phyloP scores from a whole-genome alignment of 2,888 invertebrate species.

The Marronus borbonicus region DNA sequence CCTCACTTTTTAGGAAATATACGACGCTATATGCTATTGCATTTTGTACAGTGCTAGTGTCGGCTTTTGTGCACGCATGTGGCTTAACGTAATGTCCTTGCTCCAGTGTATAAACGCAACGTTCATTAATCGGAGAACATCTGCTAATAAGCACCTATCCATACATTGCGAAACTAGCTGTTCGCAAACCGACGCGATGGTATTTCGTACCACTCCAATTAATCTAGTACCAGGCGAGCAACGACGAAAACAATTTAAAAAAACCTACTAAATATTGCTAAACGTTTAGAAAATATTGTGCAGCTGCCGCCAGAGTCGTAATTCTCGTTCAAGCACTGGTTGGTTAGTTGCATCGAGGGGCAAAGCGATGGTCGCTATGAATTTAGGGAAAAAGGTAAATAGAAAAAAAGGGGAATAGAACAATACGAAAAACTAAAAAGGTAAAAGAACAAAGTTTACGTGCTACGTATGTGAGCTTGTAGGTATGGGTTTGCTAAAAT shows the following conservation, averaged over 20 bases:
- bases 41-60: too few relatives aligned
- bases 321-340: constrained; percentile 2
- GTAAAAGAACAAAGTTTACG: too few relatives aligned
- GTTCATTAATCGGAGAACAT: constrained; percentile 40
- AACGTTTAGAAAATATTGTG: constrained; percentile 36
- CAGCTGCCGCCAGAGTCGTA: constrained; percentile 29
- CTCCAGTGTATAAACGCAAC: constrained; percentile 18
- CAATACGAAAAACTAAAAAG: neutral
- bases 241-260: constrained; percentile 34
- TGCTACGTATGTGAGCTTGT: too few relatives aligned
- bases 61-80: neutral
- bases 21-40: too few relatives aligned
- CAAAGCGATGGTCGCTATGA: neutral
- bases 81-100: neutral
- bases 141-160: constrained; percentile 39
- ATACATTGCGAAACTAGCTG: constrained; percentile 23
- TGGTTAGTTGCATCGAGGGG: neutral
- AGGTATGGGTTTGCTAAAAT: too few relatives aligned
- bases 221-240: constrained; percentile 20
- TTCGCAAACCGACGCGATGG: constrained; percentile 26
- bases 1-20: too few relatives aligned
- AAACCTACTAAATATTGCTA: constrained; percentile 41
- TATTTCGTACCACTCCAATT: constrained; percentile 42
- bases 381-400: constrained; percentile 11
- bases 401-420: constrained; percentile 10